Percentiles rank a stretch among this genome's conserved stretches.
phyloP scores from a whole-genome alignment of 2,797 vertebrate genomes.

The Pantherophis vulpinus region DNA sequence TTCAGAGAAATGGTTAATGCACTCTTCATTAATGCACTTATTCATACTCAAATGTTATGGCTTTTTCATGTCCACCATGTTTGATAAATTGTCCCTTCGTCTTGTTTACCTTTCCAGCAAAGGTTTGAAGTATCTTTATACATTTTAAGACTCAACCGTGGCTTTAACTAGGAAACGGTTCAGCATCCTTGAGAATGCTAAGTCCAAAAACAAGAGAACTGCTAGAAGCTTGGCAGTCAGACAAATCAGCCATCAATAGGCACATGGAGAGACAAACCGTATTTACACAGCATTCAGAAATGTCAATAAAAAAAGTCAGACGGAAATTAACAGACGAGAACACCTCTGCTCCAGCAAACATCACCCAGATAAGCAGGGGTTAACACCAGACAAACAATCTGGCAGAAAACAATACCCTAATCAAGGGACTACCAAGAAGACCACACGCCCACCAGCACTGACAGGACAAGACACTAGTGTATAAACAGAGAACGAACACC shows the following conservation, averaged over 20 bases:
- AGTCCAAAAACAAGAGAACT: neutral
- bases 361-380: neutral
- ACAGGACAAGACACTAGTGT: neutral
- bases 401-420: neutral
- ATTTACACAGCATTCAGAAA: neutral
- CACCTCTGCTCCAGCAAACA: neutral
- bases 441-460: too few relatives aligned
- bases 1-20: too few relatives aligned
- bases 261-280: neutral
- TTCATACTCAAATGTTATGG: neutral
- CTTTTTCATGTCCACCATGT: neutral
- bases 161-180: neutral
- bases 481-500: neutral
- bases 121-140: neutral
- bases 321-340: neutral
- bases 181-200: neutral
- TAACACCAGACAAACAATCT: neutral
- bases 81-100: neutral
- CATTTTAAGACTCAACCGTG: neutral
- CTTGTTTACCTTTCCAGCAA: neutral
- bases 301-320: neutral
- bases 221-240: neutral
- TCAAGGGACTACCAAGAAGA: neutral
- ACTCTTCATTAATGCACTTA: neutral
- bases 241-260: neutral